phyloP scores from a whole-genome alignment of 2,797 vertebrate genomes.

The Nannoperca australis region DNA sequence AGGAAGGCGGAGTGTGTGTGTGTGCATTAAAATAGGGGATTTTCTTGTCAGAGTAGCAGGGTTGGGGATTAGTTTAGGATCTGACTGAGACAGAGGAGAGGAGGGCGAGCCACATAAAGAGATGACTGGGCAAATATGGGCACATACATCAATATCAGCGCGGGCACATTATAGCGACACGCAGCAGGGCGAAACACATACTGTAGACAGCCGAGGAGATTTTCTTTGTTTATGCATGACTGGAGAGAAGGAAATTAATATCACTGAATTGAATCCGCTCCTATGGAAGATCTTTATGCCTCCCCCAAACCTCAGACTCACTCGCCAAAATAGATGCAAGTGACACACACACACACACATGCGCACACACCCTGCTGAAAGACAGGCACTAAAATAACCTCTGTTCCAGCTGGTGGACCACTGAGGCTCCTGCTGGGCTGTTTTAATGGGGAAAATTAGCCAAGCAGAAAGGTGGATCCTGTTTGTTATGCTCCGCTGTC shows the following conservation, averaged over 20 bases:
- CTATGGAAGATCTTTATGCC: conserved; percentile 82
- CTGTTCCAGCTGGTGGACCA: conserved; percentile 94
- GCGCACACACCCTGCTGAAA: conserved; percentile 79
- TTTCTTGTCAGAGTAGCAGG: conserved; percentile 87
- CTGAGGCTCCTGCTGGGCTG: conserved; percentile 93
- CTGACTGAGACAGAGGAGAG: conserved; percentile 83
- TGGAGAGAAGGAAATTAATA: conserved; percentile 82
- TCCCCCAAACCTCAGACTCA: conserved; percentile 69
- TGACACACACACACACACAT: conserved; percentile 47
- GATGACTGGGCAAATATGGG: conserved; percentile 83
- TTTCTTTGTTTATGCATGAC: conserved; percentile 82
- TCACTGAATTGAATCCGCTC: conserved; percentile 82
- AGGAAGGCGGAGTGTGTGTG: conserved; percentile 73
- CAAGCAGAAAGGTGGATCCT: conserved; percentile 98
- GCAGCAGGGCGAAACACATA: conserved; percentile 64
- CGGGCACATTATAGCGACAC: conserved; percentile 62
- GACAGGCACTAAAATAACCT: conserved; percentile 93
- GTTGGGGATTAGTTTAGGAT: conserved; percentile 87
- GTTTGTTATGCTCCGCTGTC: conserved; percentile 96
- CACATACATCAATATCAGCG: conserved; percentile 80
- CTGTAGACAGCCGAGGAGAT: conserved; percentile 66
- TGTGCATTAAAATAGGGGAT: conserved; percentile 85
- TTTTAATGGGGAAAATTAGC: conserved; percentile 99
- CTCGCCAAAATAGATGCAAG: conserved; percentile 71
- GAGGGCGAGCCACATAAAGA: conserved; percentile 81